Percentiles rank a stretch among this genome's conserved stretches.
Evolutionary conservation across 2,888 invertebrate genomes (phyloP).

Genomic region (Callyntrura guangdongensis): DNA sequence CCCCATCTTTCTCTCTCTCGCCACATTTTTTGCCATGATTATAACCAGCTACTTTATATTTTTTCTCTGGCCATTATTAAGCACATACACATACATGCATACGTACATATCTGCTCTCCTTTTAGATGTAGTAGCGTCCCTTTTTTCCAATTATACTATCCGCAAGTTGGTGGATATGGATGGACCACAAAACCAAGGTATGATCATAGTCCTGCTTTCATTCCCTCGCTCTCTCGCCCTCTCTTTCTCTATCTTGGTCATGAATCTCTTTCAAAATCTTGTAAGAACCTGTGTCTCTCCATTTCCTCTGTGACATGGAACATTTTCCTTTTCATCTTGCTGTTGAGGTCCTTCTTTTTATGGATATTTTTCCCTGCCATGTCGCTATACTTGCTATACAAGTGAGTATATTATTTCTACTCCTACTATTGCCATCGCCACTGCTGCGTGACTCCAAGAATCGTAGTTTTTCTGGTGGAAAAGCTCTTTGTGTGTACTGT

Average conservation of each 20-base stretch:
- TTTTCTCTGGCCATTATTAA: conserved; percentile 33
- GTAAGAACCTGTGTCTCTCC: conserved; percentile 72
- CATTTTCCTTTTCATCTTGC: conserved; percentile 75
- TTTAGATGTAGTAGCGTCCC: neutral
- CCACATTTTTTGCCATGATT: conserved; percentile 30
- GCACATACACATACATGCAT: neutral
- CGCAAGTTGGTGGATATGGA: conserved; percentile 6
- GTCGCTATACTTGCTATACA: neutral
- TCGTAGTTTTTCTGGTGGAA: conserved; percentile 1
- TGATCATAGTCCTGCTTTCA: conserved; percentile 27
- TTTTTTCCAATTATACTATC: conserved; percentile 25
- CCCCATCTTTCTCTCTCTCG: neutral
- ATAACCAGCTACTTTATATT: conserved; percentile 57
- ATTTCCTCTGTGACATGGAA: conserved; percentile 75
- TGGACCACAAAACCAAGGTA: conserved; percentile 41
- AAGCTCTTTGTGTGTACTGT: neutral
- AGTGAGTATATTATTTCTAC: neutral
- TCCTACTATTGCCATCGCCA: neutral
- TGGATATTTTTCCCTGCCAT: conserved; percentile 17
- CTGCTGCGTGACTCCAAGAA: conserved; percentile 6
- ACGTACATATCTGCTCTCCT: neutral
- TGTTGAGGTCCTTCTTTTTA: conserved; percentile 56
- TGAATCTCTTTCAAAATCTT: conserved; percentile 79
- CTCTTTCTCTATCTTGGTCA: conserved; percentile 70
- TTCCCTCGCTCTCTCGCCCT: neutral